These are phyloP conservation scores for Epirrhoe alternata DNA, from an alignment of 2,888 invertebrate species.

Conservation along the genomic window DNA sequence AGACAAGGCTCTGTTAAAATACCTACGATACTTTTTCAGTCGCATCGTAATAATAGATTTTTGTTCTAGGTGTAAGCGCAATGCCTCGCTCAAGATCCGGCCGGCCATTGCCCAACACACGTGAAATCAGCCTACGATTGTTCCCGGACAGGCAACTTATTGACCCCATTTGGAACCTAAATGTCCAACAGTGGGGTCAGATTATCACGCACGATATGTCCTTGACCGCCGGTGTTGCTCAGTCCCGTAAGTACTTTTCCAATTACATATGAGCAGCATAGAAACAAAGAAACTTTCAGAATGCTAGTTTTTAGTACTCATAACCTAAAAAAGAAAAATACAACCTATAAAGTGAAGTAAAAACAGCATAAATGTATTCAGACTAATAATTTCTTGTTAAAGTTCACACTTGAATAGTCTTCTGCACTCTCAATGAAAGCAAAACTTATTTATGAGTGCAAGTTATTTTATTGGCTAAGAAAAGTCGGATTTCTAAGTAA, in stretches of 20 bases:
- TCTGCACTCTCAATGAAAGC: neutral
- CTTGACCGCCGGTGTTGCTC: conserved; percentile 88
- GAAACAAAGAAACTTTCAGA: neutral
- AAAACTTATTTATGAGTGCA: conserved; percentile 1
- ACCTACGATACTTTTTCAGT: too few relatives aligned
- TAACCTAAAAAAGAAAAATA: too few relatives aligned
- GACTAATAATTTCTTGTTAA: neutral
- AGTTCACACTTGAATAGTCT: neutral
- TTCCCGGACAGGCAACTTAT: conserved; percentile 89
- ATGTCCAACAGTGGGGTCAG: conserved; percentile 92
- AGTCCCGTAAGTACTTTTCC: conserved; percentile 87
- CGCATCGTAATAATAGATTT: neutral
- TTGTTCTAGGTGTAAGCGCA: conserved; percentile 85
- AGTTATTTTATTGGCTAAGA: neutral
- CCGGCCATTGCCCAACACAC: conserved; percentile 87
- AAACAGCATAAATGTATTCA: neutral
- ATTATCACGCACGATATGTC: conserved; percentile 93
- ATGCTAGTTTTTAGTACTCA: too few relatives aligned
- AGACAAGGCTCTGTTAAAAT: too few relatives aligned
- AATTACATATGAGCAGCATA: neutral
- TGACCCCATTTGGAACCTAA: conserved; percentile 90
- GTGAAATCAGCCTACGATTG: conserved; percentile 88
- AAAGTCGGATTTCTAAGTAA: conserved; percentile 20
- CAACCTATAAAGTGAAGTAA: too few relatives aligned
- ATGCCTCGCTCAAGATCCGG: conserved; percentile 88